Evolutionary conservation across 2,888 invertebrate genomes (phyloP), one percentile per base, ranked within the genome.

Genomic region (Taphrorychus bicolor): DNA sequence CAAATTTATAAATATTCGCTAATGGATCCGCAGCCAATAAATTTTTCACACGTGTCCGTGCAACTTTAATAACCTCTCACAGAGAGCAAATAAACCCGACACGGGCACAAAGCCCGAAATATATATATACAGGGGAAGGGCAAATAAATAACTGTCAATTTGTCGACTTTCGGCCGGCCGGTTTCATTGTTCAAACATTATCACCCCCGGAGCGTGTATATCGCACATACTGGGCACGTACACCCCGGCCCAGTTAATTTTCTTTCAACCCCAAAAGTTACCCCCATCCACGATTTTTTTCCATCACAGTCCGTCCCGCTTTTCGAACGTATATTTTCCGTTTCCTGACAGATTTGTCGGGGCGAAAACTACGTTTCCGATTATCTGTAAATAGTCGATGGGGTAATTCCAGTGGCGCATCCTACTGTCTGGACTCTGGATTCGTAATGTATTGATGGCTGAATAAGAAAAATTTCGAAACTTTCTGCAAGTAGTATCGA

Each of bases 101-200:
- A 45, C 54, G 14, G 32, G n/a, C 14, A 16, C 32, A 32, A 32
- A 32, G 32, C 32, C 32, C 45, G 45, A 45, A 18, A 18, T 45
- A 22, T 52, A 60, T n/a, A n/a, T 40, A 57, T 52, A 59, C 42
- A 24, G 58, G 58, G 69, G 69, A 63, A 69, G 61, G 53, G 59
- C 72, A 72, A 74, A 73, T 73, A 74, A 73, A 73, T 74, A 73
- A 73, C 72, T 73, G 73, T 73, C 74, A 73, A 73, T 74, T 73
- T 74, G 70, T 73, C 68, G 64, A 60, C 64, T 60, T 70, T 67
- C 70, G 71, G 70, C 59, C 59, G 69, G 66, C 59, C 54, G 68
- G 66, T 56, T 69, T 69, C 65, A 71, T 73, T 73, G 73, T 73
- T 71, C 73, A 73, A 73, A 74, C 71, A 74, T 73, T 71, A 71